Base-by-base conservation (phyloP, 2,113 vertebrate genomes). In the Petrocephalus zakoni region DNA sequence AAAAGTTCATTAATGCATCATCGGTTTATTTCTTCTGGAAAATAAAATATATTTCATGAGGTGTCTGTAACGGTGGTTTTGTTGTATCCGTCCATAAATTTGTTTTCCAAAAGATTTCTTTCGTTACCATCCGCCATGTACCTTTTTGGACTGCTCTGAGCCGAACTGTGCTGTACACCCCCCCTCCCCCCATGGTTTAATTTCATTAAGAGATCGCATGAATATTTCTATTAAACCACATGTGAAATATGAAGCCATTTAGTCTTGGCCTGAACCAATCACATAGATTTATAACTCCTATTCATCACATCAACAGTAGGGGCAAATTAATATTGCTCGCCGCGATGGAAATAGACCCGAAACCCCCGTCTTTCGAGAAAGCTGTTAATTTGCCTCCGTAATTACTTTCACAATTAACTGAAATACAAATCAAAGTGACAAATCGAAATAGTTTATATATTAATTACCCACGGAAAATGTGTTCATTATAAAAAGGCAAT, bases 181-280 rank as follows among this genome's bases (percentile, higher is more conserved):
- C 5, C n/a, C 58, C 58, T 13, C n/a, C 94, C 95, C 92, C 95
- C 94, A 94, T 92, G 95, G 96, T 98, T 98, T 99, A 97, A 99
- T 99, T 99, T 99, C 97, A 98, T 99, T 99, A 99, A 98, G 96
- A 97, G 95, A 91, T 93, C 93, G 93, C 97, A 97, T 98, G 97
- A 97, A 98, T 98, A 99, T 98, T 99, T 98, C 97, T 98, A 99
- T 99, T 98, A 99, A 97, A 97, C 96, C 96, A 91, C 96, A 95
- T 95, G 96, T 99, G 98, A 99, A 99, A 98, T 99, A 99, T 98
- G 97, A 97, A 97, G 96, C 97, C 97, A 97, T 97, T 99, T 99
- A 97, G 96, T 96, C 97, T 97, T 97, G 97, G 97, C 97, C 97
- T 96, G 97, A 96, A 96, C 97, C 97, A 96, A 98, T 98, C 98